A percentile compares a stretch with the other conserved stretches of the same genome.
phyloP scores from a whole-genome alignment of 1,140 invertebrate genomes.

The Drosophila obscura region DNA sequence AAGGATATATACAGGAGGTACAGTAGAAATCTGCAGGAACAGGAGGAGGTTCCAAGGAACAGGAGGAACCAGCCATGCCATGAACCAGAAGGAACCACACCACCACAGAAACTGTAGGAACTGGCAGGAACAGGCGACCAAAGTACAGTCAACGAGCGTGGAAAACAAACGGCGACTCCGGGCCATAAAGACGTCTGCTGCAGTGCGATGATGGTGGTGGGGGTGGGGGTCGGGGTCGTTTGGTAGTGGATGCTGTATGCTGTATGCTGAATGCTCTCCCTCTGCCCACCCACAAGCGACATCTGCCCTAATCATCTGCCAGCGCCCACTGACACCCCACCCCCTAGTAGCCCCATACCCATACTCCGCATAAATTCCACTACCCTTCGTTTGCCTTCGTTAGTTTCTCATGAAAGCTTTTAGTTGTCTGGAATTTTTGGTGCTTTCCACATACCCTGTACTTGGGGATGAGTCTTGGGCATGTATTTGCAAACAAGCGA shows the following conservation, averaged over 20 bases:
- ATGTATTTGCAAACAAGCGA: no score
- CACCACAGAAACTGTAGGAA: not conserved
- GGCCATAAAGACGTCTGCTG: constrained; percentile 80
- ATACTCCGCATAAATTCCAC: not conserved
- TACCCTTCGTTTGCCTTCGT: constrained; percentile 31
- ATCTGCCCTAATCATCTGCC: constrained; percentile 75
- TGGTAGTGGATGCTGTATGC: constrained; percentile 4
- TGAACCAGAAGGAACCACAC: constrained; percentile 19
- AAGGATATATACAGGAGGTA: no score
- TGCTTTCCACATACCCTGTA: constrained; percentile 45
- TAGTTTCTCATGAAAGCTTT: constrained; percentile 80
- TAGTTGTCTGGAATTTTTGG: constrained; percentile 79
- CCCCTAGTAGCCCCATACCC: not conserved
- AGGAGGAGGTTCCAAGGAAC: constrained; percentile 8
- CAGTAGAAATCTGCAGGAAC: no score
- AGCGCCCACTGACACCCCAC: constrained; percentile 12
- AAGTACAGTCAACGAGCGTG: constrained; percentile 78
- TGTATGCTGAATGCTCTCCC: constrained; percentile 1
- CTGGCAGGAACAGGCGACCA: constrained; percentile 45
- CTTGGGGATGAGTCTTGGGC: not conserved
- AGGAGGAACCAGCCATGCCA: constrained; percentile 26
- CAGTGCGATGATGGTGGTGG: constrained; percentile 24
- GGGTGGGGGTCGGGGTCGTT: constrained; percentile 7
- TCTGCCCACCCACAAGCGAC: constrained; percentile 43
- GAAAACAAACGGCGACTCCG: constrained; percentile 61